Evolutionary conservation across 2,113 vertebrate species (phyloP), one percentile per base, ranked within the genome.

Genomic region (Stegastes partitus): DNA sequence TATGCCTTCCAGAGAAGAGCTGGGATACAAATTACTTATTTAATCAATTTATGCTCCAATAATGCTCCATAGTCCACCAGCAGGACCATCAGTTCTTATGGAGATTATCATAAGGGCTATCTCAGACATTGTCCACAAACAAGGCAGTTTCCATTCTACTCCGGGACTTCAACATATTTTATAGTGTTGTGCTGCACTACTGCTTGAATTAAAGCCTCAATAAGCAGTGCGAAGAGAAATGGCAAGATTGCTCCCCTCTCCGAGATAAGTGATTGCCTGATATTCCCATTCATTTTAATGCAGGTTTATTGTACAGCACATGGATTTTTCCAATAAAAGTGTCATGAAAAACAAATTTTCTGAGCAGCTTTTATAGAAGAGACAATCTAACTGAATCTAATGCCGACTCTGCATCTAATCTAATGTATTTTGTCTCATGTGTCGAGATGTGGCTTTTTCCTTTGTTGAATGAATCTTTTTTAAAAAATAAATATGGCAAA

Each of bases 131-230:
- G 31, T 49, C 44, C 23, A 10, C 55, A 25, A 71, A 71, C 54
- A 23, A 63, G 5, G 34, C 16, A 34, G 15, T 34, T 53, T 66
- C 54, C 51, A 44, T 71, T 79, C 0, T 65, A 15, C 11, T 10
- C 31, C 15, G 42, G 23, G 56, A 66, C n/a, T 73, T 21, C 34
- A 59, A 53, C 21, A 1, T 34, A 0, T 59, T 53, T 72, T 45
- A 66, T 53, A 34, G n/a, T 11, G 10, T 25, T 62, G 45, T 47
- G 55, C 25, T 64, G 0, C 34, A 26, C 22, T 23, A 18, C 37
- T 44, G 37, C 56, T 37, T 18, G 49, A 70, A 42, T 50, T 65
- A 63, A 56, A 58, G 61, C 59, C 8, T 58, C 31, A 79, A 56
- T 25, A 66, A 79, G 21, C 47, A 57, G 9, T 25, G 11, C 18